Evolutionary conservation across 2,888 invertebrate genomes (phyloP), one percentile per base, ranked within the genome.

Genomic region (Sycophila texana): DNA sequence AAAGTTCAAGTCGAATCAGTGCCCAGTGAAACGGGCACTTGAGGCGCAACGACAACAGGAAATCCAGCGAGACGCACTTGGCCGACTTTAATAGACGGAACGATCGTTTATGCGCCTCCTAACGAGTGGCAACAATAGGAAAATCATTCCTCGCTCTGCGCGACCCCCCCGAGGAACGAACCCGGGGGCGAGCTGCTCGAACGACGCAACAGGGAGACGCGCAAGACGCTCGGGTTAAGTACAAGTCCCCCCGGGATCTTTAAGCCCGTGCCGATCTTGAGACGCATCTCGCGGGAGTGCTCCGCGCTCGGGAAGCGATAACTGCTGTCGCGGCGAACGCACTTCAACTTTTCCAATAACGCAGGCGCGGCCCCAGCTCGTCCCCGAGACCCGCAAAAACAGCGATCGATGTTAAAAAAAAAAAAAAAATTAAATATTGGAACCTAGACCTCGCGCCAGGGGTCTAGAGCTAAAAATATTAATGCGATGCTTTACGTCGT

Each of bases 291-390:
- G 79, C 82, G 83, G 83, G 84, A 84, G 78, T 74, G 78, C 82
- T 84, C 39, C 39, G 39, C 83, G 55, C 80, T 63, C 80, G 73
- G 71, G 39, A 82, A 83, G 83, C 85, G 84, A 84, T 85, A 84
- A 84, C 84, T 84, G 82, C 81, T 47, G 51, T 26, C 22, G 57
- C 39, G 18, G 26, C 20, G 16, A 16, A 61, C 26, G 22, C 20
- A 26, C 68, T 63, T 61, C 63, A 85, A 85, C 83, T 84, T 85
- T 84, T 82, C 83, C 83, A 82, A 84, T 84, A 83, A 85, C 83
- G 83, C 60, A 49, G 60, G 26, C 26, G 26, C 26, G 26, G 3
- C 26, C 26, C 26, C 26, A 26, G 26, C 26, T 26, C 26, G 26
- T 26, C 26, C 26, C 26, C 26, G 26, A 26, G 26, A 26, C 26